phyloP scores from a whole-genome alignment of 2,797 vertebrate genomes.

The Phataginus tricuspis region DNA sequence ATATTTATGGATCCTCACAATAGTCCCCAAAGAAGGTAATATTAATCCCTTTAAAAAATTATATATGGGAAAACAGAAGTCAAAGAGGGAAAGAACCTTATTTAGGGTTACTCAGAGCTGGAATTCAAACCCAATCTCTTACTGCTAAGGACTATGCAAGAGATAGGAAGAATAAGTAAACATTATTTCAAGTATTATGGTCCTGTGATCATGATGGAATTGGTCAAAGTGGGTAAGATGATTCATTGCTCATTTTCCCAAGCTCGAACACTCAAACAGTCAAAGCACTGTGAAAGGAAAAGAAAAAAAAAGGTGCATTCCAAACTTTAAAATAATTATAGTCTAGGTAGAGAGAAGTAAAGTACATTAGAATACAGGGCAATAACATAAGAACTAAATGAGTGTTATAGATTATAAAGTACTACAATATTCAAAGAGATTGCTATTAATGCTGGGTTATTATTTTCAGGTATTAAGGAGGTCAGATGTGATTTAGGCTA shows the following conservation, averaged over 20 bases:
- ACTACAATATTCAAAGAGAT: neutral
- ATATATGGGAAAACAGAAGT: slow-evolving; percentile 1
- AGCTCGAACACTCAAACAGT: neutral
- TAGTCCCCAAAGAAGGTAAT: neutral
- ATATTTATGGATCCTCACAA: neutral
- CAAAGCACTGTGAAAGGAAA: neutral
- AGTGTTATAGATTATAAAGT: neutral
- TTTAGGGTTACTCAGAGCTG: neutral
- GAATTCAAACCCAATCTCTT: neutral
- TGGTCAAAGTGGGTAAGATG: neutral
- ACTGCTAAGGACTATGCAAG: neutral
- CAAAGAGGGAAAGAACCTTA: neutral
- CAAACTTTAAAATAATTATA: slow-evolving; percentile 34
- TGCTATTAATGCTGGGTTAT: neutral
- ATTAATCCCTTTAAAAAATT: neutral
- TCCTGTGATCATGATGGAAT: neutral
- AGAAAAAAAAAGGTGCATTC: neutral
- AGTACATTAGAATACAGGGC: neutral
- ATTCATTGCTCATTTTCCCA: neutral
- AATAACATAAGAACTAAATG: neutral
- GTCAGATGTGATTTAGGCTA: neutral
- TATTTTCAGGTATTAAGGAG: neutral
- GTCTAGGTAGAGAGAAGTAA: neutral
- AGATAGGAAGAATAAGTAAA: neutral
- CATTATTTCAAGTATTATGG: neutral